phyloP scores from a whole-genome alignment of 2,113 vertebrate species.

The Indicator indicator region DNA sequence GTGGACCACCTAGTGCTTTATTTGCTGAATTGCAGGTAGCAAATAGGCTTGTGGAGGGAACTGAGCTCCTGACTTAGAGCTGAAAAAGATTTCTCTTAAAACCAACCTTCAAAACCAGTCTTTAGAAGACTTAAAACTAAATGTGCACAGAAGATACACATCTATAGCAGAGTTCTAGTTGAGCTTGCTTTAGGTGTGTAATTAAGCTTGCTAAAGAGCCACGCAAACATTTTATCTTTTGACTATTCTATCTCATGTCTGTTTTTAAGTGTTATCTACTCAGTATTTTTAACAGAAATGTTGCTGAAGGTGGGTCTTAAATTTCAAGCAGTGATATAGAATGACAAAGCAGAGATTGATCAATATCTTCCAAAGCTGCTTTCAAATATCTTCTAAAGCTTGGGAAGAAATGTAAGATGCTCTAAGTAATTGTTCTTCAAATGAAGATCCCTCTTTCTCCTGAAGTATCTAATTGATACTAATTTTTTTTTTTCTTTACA shows the following conservation, averaged over 20 bases:
- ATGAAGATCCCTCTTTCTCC: not conserved
- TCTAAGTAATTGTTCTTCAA: not conserved
- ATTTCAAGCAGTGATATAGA: not conserved
- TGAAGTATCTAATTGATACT: not conserved
- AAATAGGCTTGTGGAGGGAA: not conserved
- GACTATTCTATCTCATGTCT: not conserved
- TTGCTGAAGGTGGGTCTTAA: not conserved
- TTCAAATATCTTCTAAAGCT: not conserved
- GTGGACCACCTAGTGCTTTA: not conserved
- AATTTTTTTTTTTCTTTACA: conserved; percentile 8
- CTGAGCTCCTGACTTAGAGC: not conserved
- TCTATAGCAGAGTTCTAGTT: not conserved
- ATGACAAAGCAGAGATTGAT: not conserved
- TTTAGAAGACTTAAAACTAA: not conserved
- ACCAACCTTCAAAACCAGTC: not conserved
- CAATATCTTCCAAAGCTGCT: not conserved
- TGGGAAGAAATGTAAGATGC: not conserved
- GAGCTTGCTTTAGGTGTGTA: not conserved
- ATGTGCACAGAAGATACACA: not conserved
- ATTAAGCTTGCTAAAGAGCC: not conserved
- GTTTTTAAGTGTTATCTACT: not conserved
- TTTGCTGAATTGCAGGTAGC: not conserved
- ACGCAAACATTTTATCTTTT: not conserved
- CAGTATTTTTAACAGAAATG: not conserved
- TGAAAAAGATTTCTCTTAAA: not conserved